Conservation (phyloP, 2,113 vertebrate species). For the Probosciger aterrimus region DNA sequence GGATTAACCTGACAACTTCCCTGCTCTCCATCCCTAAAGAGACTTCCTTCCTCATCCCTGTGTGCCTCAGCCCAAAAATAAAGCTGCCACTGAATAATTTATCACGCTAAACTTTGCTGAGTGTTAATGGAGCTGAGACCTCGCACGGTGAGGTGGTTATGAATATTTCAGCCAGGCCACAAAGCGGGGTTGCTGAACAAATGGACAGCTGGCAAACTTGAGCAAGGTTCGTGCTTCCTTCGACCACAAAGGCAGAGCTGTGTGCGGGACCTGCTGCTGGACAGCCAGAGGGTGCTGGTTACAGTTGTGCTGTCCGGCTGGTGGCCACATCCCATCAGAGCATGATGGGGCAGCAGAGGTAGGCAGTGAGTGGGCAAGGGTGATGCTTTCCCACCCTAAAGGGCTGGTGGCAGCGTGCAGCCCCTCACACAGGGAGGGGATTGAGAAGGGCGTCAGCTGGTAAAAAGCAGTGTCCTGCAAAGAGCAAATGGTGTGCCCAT, state of each 20-base stretch:
- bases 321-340: neutral
- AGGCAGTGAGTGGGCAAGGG: neutral
- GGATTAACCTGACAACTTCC: neutral
- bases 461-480: neutral
- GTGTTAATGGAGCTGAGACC: slow-evolving; percentile 33
- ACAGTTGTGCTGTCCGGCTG: neutral
- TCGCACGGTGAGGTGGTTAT: neutral
- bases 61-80: slow-evolving; percentile 35
- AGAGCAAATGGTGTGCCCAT: neutral
- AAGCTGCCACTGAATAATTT: slow-evolving; percentile 46
- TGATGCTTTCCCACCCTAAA: neutral
- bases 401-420: neutral
- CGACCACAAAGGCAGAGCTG: neutral
- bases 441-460: neutral
- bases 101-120: slow-evolving; percentile 28
- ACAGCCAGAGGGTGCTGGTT: neutral
- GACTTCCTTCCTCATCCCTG: neutral
- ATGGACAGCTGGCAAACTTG: neutral
- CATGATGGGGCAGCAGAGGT: neutral
- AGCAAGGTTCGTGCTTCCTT: neutral
- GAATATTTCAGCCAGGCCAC: slow-evolving; percentile 46
- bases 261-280: neutral
- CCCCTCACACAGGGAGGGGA: neutral
- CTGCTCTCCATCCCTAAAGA: neutral
- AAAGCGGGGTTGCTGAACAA: neutral